A percentile compares a stretch with the other conserved stretches of the same genome.
Conservation (phyloP, 1,140 invertebrate genomes). For the Eufriesea mexicana region DNA sequence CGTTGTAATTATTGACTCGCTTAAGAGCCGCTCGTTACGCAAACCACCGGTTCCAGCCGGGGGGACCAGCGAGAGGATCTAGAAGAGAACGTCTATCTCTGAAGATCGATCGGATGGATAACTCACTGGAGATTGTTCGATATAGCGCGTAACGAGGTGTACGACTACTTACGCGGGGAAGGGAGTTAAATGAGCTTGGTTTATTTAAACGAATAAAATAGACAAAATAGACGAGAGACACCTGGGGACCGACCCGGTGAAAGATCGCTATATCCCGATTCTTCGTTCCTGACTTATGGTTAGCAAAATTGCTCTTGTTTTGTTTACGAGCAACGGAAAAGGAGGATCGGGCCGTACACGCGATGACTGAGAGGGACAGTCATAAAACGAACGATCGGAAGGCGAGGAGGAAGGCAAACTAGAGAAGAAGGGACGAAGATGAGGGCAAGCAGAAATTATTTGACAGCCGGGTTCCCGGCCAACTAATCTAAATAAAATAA, state of each 20-base stretch:
- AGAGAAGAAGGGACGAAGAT: too few relatives aligned
- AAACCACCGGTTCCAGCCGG: conserved; percentile 8
- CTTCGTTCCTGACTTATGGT: not conserved
- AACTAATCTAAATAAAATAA: conserved; percentile 39
- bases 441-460: conserved; percentile 33
- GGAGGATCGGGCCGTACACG: not conserved
- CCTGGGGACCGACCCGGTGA: not conserved
- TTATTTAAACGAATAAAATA: too few relatives aligned
- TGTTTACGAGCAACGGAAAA: not conserved
- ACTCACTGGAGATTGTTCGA: not conserved
- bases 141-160: conserved; percentile 2
- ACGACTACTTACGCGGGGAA: too few relatives aligned
- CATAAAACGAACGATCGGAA: conserved; percentile 3
- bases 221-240: too few relatives aligned
- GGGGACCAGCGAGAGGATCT: not conserved
- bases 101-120: conserved; percentile 12
- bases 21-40: conserved; percentile 45
- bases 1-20: conserved; percentile 49
- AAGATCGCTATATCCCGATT: not conserved
- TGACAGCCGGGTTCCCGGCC: conserved; percentile 17
- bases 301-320: not conserved
- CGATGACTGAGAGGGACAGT: not conserved
- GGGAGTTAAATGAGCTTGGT: too few relatives aligned
- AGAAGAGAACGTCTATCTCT: not conserved
- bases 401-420: not conserved